Evolutionary conservation across 2,797 vertebrate genomes (phyloP).

Genomic region (Gastrophryne carolinensis): DNA sequence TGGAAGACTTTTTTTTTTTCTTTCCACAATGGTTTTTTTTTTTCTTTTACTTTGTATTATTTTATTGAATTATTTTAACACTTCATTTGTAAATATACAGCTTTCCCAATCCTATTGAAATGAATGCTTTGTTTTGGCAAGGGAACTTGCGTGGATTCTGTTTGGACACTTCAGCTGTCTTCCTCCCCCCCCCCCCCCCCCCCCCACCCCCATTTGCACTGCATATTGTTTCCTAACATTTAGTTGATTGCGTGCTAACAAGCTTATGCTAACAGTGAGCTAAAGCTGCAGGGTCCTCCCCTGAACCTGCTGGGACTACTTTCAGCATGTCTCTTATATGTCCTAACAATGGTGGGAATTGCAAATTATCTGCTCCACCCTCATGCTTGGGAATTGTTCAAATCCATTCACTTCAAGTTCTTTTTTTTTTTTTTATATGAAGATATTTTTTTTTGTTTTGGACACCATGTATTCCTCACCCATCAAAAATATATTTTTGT

Average conservation of each 20-base stretch:
- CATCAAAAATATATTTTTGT: too few relatives aligned
- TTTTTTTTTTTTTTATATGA: too few relatives aligned
- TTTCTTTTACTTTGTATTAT: constrained; percentile 64
- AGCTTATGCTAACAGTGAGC: background rate
- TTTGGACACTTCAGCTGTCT: constrained; percentile 44
- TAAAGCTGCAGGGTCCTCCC: too few relatives aligned
- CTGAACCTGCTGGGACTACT: too few relatives aligned
- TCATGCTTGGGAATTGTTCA: too few relatives aligned
- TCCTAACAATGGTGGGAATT: too few relatives aligned
- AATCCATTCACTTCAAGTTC: too few relatives aligned
- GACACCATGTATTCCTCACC: too few relatives aligned
- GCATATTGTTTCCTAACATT: background rate
- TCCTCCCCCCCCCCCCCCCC: too few relatives aligned
- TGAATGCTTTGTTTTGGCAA: constrained; percentile 56
- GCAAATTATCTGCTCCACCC: too few relatives aligned
- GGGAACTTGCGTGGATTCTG: constrained; percentile 54
- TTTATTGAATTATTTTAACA: constrained; percentile 65
- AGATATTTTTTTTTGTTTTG: too few relatives aligned
- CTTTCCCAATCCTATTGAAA: constrained; percentile 52
- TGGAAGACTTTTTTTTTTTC: constrained; percentile 59
- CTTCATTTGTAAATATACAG: constrained; percentile 67
- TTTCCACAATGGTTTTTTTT: constrained; percentile 67
- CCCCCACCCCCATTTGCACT: background rate
- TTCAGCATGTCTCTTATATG: too few relatives aligned
- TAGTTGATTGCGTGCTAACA: background rate